Percentiles rank a stretch among this genome's conserved stretches.
Evolutionary conservation across 2,888 invertebrate species (phyloP).

Genomic region (Hypsopygia costalis): DNA sequence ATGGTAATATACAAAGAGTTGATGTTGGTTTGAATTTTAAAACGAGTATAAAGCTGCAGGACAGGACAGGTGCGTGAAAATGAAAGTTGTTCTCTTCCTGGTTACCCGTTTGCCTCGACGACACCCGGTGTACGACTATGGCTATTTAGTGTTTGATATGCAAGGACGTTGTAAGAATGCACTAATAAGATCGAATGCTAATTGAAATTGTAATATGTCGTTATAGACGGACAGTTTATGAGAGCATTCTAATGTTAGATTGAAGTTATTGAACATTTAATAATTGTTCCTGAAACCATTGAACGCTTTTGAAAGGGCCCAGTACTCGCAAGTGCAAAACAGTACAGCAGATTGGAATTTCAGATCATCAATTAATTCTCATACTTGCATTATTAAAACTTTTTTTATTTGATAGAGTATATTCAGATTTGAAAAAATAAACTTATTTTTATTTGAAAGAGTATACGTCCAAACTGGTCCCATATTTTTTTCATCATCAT

Average conservation of each 20-base stretch:
- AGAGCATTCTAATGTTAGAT: neutral
- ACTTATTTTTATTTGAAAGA: no score
- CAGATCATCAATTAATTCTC: no score
- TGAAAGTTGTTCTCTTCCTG: constrained; percentile 80
- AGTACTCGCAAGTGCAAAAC: no score
- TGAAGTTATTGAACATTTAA: neutral
- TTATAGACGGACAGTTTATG: neutral
- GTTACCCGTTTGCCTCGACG: constrained; percentile 65
- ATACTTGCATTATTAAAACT: no score
- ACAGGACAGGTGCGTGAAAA: constrained; percentile 77
- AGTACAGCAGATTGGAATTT: no score
- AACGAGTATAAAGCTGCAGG: constrained; percentile 52
- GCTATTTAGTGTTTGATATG: constrained; percentile 35
- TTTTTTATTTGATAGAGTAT: no score
- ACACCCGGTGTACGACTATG: constrained; percentile 38
- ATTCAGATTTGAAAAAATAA: no score
- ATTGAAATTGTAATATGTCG: constrained; percentile 8
- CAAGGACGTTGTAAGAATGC: constrained; percentile 28
- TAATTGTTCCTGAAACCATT: no score
- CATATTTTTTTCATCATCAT: no score
- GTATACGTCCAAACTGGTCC: no score
- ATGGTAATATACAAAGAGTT: constrained; percentile 16
- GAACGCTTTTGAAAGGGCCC: no score
- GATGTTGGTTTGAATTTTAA: constrained; percentile 30
- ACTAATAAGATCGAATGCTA: constrained; percentile 19